Conservation (phyloP, 2,888 invertebrate genomes). For the Latrodectus elegans region DNA sequence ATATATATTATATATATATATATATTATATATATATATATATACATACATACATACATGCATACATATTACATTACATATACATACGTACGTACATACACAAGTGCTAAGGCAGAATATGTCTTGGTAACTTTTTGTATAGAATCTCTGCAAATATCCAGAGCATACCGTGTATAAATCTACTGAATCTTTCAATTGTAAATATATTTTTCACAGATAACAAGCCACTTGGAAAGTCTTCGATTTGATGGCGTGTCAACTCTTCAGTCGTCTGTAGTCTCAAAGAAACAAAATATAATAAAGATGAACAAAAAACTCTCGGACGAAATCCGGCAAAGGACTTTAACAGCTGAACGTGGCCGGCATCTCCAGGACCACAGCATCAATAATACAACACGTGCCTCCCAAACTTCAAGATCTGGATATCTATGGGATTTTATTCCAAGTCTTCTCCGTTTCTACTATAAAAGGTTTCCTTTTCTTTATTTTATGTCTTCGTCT, state of each 20-base stretch:
- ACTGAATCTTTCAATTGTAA: too few relatives aligned
- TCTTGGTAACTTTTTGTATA: too few relatives aligned
- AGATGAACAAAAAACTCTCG: slow-evolving; percentile 24
- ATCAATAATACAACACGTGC: slow-evolving; percentile 68
- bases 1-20: too few relatives aligned
- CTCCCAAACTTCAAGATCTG: slow-evolving; percentile 63
- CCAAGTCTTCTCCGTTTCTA: slow-evolving; percentile 45
- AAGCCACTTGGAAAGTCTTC: slow-evolving; percentile 49
- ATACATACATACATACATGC: too few relatives aligned
- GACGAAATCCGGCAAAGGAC: slow-evolving; percentile 55
- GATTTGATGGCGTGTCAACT: slow-evolving; percentile 59
- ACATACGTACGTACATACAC: too few relatives aligned
- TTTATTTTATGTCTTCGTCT: slow-evolving; percentile 39
- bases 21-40: too few relatives aligned
- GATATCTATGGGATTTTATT: slow-evolving; percentile 62
- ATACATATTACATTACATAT: too few relatives aligned
- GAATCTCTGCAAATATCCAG: too few relatives aligned
- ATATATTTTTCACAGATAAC: not conserved
- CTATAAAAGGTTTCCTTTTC: slow-evolving; percentile 36
- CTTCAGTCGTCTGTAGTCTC: slow-evolving; percentile 41
- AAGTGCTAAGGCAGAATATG: too few relatives aligned
- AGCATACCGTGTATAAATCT: too few relatives aligned
- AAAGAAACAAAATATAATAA: slow-evolving; percentile 36
- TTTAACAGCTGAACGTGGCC: slow-evolving; percentile 55
- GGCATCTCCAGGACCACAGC: slow-evolving; percentile 41